Conservation (phyloP, 2,797 vertebrate genomes). For the Thaleichthys pacificus region DNA sequence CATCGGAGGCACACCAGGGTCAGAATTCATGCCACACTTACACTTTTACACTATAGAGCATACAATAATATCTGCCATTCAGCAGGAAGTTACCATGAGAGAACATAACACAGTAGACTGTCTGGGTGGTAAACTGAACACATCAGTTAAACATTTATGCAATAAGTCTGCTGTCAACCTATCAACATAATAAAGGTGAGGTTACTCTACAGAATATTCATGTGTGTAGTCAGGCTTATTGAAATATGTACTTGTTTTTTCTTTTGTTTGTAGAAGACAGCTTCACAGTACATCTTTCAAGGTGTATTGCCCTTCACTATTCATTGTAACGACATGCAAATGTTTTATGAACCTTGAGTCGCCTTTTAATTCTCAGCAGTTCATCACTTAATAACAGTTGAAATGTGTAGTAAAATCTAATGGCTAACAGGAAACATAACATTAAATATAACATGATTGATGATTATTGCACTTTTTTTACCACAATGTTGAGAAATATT, state of each 20-base stretch:
- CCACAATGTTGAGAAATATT: background rate
- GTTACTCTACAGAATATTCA: no score
- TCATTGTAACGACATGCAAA: conserved; percentile 1
- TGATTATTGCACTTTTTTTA: conserved; percentile 39
- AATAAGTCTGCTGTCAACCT: background rate
- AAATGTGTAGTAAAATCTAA: no score
- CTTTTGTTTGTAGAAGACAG: no score
- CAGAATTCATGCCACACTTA: conserved; percentile 73
- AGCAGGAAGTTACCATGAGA: conserved; percentile 28
- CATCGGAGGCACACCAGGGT: conserved; percentile 68
- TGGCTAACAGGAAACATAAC: no score
- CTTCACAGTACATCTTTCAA: background rate
- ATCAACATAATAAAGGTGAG: no score
- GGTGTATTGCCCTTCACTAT: background rate
- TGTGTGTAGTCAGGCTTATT: no score
- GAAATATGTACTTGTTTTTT: no score
- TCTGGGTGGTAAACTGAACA: conserved; percentile 6
- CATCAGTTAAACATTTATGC: background rate
- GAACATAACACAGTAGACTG: conserved; percentile 40
- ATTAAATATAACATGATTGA: background rate
- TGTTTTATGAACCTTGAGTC: background rate
- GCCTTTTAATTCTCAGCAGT: no score
- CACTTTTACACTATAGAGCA: conserved; percentile 58
- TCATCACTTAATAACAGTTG: no score
- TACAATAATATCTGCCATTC: conserved; percentile 55